These are phyloP conservation scores for Scortum barcoo DNA, from an alignment of 2,113 vertebrate species.

Conservation along the genomic window DNA sequence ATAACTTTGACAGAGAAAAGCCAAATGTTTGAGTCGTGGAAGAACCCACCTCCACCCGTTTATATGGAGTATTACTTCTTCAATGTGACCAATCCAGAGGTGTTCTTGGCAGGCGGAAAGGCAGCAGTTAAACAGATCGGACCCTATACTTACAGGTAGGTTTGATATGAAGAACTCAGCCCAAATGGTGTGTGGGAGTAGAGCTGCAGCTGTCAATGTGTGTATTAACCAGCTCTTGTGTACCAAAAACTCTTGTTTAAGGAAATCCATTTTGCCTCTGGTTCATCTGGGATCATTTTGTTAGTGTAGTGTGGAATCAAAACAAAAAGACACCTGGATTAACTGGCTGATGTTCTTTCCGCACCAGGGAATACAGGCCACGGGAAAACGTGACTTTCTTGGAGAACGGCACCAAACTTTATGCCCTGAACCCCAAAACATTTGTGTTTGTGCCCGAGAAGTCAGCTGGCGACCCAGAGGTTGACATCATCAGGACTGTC, in stretches of 20 bases:
- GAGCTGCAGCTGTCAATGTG: neutral
- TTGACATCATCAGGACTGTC: conserved; percentile 90
- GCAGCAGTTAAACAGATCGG: conserved; percentile 91
- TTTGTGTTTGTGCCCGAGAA: conserved; percentile 92
- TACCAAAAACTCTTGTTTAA: conserved; percentile 1
- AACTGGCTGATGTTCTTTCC: conserved; percentile 36
- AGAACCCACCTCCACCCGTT: conserved; percentile 92
- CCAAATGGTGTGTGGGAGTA: neutral
- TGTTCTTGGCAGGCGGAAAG: conserved; percentile 88
- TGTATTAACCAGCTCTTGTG: neutral
- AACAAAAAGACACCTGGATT: conserved; percentile 35
- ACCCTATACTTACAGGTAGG: conserved; percentile 95
- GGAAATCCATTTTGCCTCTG: conserved; percentile 6
- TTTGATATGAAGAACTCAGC: neutral
- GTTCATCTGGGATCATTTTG: neutral
- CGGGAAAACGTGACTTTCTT: conserved; percentile 91
- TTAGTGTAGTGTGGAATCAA: conserved; percentile 14
- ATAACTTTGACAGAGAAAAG: conserved; percentile 91
- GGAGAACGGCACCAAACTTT: conserved; percentile 94
- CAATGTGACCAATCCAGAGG: conserved; percentile 93
- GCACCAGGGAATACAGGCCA: conserved; percentile 90
- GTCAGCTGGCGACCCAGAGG: conserved; percentile 89
- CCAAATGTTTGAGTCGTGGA: conserved; percentile 90
- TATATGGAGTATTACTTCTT: conserved; percentile 98
- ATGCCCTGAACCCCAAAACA: conserved; percentile 91